These are phyloP conservation scores for Pyrgus malvae DNA, from an alignment of 2,888 invertebrate genomes.

Conservation along the genomic window DNA sequence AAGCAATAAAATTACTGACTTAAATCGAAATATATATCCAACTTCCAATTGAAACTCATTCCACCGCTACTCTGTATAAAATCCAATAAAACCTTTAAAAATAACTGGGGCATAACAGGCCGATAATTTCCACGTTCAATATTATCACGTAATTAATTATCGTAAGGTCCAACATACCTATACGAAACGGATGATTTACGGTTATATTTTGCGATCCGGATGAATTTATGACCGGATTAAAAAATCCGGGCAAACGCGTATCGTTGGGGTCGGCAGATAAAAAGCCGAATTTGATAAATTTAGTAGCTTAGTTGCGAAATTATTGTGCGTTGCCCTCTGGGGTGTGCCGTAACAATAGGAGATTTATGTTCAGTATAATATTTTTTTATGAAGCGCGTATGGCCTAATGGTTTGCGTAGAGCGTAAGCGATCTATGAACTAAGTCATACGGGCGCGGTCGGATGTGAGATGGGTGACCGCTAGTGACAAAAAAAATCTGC, in stretches of 20 bases:
- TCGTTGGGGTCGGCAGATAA: slow-evolving; percentile 6
- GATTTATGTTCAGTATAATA: not conserved
- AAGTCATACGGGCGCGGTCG: too few relatives aligned
- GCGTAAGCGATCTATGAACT: too few relatives aligned
- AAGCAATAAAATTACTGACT: too few relatives aligned
- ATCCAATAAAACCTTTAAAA: too few relatives aligned
- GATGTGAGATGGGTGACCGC: too few relatives aligned
- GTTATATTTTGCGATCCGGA: slow-evolving; percentile 25
- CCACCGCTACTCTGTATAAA: too few relatives aligned
- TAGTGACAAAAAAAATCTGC: too few relatives aligned
- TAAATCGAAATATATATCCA: too few relatives aligned
- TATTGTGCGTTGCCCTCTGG: not conserved
- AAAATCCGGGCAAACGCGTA: slow-evolving; percentile 26
- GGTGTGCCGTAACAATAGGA: not conserved
- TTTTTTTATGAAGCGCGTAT: too few relatives aligned
- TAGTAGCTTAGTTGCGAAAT: slow-evolving; percentile 14
- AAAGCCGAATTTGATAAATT: slow-evolving; percentile 13
- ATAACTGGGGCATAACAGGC: not conserved
- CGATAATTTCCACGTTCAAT: slow-evolving; percentile 8
- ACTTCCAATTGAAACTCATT: too few relatives aligned
- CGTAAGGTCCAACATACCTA: slow-evolving; percentile 14
- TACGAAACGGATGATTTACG: slow-evolving; percentile 29
- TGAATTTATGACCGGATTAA: slow-evolving; percentile 29
- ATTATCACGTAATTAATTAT: slow-evolving; percentile 20
- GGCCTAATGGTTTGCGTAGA: too few relatives aligned